Evolutionary conservation across 2,888 invertebrate species (phyloP), one percentile per base, ranked within the genome.

Genomic region (Plusia festucae): DNA sequence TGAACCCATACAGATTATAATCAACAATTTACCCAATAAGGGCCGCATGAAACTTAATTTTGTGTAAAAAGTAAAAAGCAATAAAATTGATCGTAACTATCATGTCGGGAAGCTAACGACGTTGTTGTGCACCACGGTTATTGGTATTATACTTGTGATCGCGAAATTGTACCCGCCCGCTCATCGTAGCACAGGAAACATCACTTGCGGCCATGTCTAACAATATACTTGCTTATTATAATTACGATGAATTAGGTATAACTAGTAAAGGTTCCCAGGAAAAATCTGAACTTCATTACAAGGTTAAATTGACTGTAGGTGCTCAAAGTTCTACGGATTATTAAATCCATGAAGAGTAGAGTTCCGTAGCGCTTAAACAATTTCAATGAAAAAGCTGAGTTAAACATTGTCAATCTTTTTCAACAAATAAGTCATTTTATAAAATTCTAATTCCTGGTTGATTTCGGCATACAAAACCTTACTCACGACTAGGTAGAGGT

Each of bases 21-120:
- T 90, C 89, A 86, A 84, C 89, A 85, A 88, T 89, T 88, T 89
- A 85, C 86, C 80, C 81, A 79, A 81, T 76, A 78, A 74, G 56
- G 82, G 81, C 84, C 82, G 80, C 80, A 83, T 81, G 85, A 82
- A 85, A 86, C 82, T 85, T 85, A 82, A 86, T 86, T 82, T 85
- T 82, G 76, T 82, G 77, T 85, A 88, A 86, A 87, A 84, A 83
- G 83, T 83, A 86, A 88, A 86, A 88, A 86, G 82, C 88, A 85
- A 89, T 88, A 86, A 90, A 91, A 90, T 89, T 87, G 88, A 84
- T 85, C 84, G 81, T 90, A 90, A 91, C 89, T 86, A 91, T 89
- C 85, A 88, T 89, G 89, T 86, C 78, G 90, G 85, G 80, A 88
- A 90, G 85, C 88, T 91, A 91, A 91, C 91, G 87, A 91, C 87